Evolutionary conservation across 2,888 invertebrate genomes (phyloP), one percentile per base, ranked within the genome.

Genomic region (Cyclophora albipunctata): DNA sequence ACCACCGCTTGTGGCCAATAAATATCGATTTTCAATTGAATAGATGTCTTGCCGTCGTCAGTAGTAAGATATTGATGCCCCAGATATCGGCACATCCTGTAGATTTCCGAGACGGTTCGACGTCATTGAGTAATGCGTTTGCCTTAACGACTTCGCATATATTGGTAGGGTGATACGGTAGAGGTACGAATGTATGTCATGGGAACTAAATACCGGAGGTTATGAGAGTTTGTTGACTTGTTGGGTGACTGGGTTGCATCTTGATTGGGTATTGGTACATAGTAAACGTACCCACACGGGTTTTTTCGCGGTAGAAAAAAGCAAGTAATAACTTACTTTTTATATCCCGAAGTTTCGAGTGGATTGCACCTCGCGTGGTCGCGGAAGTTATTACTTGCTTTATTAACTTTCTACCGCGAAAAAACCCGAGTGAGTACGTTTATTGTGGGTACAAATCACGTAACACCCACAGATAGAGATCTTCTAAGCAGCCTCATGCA

Each of bases 81-180:
- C 71, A 73, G 75, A 77, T 79, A 78, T 75, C 75, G 67, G 69
- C 63, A 73, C 70, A 72, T 75, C 76, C 75, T 71, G 75, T 72
- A 77, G 69, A 80, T 78, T 77, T 77, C 78, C 73, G 66, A 37
- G 37, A 62, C 65, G 62, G 60, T 59, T 61, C 57, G 55, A 60
- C 61, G 56, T 60, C 59, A 52, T 63, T 74, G 74, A 75, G 72
- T 75, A 78, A 79, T 74, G 76, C 71, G 67, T 69, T 72, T 63
- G 67, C 69, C 73, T 71, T 79, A 78, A 81, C 76, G 78, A 76
- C 71, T 64, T 52, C 63, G 53, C 60, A 57, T 50, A 50, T 59
- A 55, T 60, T 59, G 59, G 57, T 64, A 53, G 53, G 51, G 42
- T 56, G 50, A 51, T 54, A 52, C 20, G 57, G 50, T 55, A 42